A percentile compares a stretch with the other conserved stretches of the same genome.
These are phyloP conservation scores for Eonycteris spelaea DNA, from an alignment of 2,113 vertebrate genomes.

Conservation along the genomic window DNA sequence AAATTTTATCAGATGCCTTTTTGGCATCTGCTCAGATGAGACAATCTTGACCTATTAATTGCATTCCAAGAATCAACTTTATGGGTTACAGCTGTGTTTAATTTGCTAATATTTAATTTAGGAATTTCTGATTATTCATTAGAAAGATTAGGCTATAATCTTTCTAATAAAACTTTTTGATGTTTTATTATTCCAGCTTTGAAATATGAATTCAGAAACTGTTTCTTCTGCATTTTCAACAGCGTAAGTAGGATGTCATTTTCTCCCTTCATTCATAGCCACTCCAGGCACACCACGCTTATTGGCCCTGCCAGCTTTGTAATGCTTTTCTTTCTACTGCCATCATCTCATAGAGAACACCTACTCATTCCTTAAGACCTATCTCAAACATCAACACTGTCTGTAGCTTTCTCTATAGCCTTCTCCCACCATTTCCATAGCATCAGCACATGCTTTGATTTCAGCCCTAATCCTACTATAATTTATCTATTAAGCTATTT, in stretches of 20 bases:
- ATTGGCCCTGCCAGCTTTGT: background rate
- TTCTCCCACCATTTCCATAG: background rate
- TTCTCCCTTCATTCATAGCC: background rate
- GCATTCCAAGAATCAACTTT: background rate
- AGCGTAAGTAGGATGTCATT: background rate
- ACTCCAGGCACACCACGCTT: fast-evolving
- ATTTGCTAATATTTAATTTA: conserved; percentile 39
- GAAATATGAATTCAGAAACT: background rate
- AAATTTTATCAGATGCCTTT: background rate
- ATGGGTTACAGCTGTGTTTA: conserved; percentile 45
- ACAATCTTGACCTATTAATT: background rate
- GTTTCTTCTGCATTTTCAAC: background rate
- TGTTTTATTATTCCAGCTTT: background rate
- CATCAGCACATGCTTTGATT: background rate
- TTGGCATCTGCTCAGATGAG: background rate
- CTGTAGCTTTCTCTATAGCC: fast-evolving
- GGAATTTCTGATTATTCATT: conserved; percentile 29
- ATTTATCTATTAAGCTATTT: background rate
- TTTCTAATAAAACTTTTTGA: background rate
- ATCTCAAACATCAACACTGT: background rate
- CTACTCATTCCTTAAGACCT: background rate
- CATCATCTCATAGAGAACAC: background rate
- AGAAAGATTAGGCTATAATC: background rate
- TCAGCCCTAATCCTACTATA: background rate
- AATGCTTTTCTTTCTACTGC: background rate